phyloP scores from a whole-genome alignment of 2,113 vertebrate species.

The Silurus asotus region DNA sequence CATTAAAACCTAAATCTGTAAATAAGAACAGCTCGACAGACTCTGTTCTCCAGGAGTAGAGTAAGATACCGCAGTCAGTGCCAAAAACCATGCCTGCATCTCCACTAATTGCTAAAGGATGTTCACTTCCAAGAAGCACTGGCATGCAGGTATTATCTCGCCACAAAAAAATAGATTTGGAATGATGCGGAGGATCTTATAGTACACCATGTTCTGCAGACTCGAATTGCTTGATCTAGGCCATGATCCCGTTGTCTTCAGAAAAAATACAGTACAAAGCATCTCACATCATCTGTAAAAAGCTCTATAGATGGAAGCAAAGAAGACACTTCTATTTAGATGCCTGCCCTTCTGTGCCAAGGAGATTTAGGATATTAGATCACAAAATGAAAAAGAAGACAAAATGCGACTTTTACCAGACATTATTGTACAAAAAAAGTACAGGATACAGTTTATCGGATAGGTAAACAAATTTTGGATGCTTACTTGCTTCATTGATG shows the following conservation, averaged over 20 bases:
- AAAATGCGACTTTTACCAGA: not conserved
- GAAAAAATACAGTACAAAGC: conserved; percentile 49
- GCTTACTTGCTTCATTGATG: no score
- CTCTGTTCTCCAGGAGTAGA: conserved; percentile 26
- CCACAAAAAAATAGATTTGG: conserved; percentile 30
- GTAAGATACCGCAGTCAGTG: not conserved
- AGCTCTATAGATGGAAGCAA: not conserved
- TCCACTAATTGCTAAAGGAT: conserved; percentile 20
- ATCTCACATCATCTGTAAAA: not conserved
- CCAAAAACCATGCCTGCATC: conserved; percentile 29
- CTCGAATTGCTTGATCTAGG: conserved; percentile 61
- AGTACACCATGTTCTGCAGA: conserved; percentile 63
- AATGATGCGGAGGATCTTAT: conserved; percentile 43
- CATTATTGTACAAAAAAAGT: not conserved
- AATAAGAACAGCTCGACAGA: conserved; percentile 32
- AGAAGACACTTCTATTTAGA: conserved; percentile 9
- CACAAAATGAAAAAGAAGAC: no score
- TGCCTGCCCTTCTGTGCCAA: not conserved
- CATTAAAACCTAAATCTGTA: conserved; percentile 8
- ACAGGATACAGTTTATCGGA: not conserved
- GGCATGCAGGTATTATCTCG: conserved; percentile 25
- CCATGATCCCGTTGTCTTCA: conserved; percentile 64
- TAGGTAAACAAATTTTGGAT: not conserved
- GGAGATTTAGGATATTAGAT: not conserved
- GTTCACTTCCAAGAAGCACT: conserved; percentile 23